Conservation (phyloP, 1,140 invertebrate genomes). For the Tribolium castaneum region DNA sequence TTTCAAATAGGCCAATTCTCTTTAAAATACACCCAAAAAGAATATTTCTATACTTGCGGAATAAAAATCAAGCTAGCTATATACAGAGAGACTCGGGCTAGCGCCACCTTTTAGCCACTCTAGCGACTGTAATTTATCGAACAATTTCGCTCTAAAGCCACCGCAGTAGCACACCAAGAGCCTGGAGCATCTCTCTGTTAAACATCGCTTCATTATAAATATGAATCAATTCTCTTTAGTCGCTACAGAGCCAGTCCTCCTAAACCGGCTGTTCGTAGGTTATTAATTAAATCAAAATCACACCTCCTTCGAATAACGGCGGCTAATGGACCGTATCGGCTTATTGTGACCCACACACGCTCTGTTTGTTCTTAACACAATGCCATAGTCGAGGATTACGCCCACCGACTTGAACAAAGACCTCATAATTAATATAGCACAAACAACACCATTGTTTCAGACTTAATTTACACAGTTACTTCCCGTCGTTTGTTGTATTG, state of each 20-base stretch:
- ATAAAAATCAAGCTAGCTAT: neutral
- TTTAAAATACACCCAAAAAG: neutral
- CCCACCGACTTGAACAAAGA: constrained; percentile 30
- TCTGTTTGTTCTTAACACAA: constrained; percentile 35
- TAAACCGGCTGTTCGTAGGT: neutral
- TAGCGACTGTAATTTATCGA: too few species aligned
- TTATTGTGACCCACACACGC: constrained; percentile 36
- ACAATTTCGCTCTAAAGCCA: too few species aligned
- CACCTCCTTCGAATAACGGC: constrained; percentile 21
- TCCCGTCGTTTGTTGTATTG: constrained; percentile 27
- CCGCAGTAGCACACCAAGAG: neutral
- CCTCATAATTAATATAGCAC: constrained; percentile 33
- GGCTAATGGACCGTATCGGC: constrained; percentile 36
- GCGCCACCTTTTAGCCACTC: neutral
- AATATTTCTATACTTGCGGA: neutral
- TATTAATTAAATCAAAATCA: constrained; percentile 42
- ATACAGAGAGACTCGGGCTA: too few species aligned
- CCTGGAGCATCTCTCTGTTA: neutral
- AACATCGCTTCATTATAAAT: neutral
- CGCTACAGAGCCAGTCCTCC: neutral
- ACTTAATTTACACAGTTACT: constrained; percentile 34
- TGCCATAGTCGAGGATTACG: constrained; percentile 26
- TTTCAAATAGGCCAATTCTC: neutral
- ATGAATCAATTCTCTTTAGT: neutral
- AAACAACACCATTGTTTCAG: constrained; percentile 23